Conservation (phyloP, 2,888 invertebrate genomes). For the Sclerodermus sp. region DNA sequence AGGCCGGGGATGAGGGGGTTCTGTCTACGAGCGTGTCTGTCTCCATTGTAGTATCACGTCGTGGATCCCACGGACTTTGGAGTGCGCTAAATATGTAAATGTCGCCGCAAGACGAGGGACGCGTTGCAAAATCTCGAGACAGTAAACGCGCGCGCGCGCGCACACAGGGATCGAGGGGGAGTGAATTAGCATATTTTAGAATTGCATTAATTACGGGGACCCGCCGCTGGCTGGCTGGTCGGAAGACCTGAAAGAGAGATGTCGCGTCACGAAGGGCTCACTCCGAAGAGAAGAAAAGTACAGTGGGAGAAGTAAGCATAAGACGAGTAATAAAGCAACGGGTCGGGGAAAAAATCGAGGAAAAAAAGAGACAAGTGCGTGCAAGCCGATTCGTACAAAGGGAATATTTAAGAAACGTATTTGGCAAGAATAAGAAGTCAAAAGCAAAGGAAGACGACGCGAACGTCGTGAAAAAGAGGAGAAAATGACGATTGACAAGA, state of each 20-base stretch:
- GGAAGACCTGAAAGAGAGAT: neutral
- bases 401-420: too few species aligned
- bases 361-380: neutral
- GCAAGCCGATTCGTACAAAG: too few species aligned
- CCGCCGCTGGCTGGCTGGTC: neutral
- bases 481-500: too few species aligned
- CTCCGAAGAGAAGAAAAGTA: constrained; percentile 12
- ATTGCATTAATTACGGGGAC: constrained; percentile 42
- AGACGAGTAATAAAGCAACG: neutral
- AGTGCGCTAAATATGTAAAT: constrained; percentile 39
- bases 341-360: constrained; percentile 1
- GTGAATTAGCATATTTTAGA: constrained; percentile 45
- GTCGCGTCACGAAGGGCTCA: constrained; percentile 10
- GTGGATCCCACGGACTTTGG: constrained; percentile 14
- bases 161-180: constrained; percentile 24
- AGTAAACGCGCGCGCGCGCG: constrained; percentile 26
- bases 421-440: too few species aligned
- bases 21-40: neutral
- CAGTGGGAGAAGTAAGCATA: constrained; percentile 8
- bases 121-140: constrained; percentile 36
- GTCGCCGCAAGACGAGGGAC: constrained; percentile 4
- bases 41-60: neutral
- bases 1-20: neutral
- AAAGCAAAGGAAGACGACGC: too few species aligned
- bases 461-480: too few species aligned